Evolutionary conservation across 2,888 invertebrate genomes (phyloP), one percentile per base, ranked within the genome.

Genomic region (Dascillus cervinus): DNA sequence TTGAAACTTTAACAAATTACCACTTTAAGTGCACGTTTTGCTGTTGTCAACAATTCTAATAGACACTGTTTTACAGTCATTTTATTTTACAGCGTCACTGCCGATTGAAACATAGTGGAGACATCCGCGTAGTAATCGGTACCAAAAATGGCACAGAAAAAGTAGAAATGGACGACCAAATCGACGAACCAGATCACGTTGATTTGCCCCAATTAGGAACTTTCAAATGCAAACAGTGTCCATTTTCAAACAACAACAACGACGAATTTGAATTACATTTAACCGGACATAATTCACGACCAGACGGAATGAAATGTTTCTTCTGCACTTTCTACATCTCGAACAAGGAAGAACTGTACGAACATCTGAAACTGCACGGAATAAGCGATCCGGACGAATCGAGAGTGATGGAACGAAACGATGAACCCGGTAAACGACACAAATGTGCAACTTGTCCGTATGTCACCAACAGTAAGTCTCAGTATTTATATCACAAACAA

Each of bases 401-500:
- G 10, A 71, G 69, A 50, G 65, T 69, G 17, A 29, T 46, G 4
- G 48, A 53, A 20, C 49, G 35, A 17, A 39, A 65, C 9, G 47
- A 56, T 23, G 58, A 62, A 15, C 49, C 60, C 1, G 65, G 65
- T 3, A 84, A 85, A 53, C 74, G 83, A 38, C 85, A 86, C 59
- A 75, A 75, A 55, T 91, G 90, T 56, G 72, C 75, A 3, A 75
- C 79, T 32, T 90, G 90, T 60, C 88, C 90, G 0, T 89, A 86
- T 57, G 82, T 82, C 44, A 85, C 85, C 20, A 86, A 87, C 56
- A 85, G 84, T 58, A 86, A 85, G 60, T 85, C 85, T 13, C 88
- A 89, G 60, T 87, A 79, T 62, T 75, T 82, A 56, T 87, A 89
- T 56, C 90, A 90, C 55, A 85, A 85, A 54, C 87, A 88, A 54